Base-by-base conservation (phyloP, 1,140 invertebrate species). In the Drosophila arawakana region DNA sequence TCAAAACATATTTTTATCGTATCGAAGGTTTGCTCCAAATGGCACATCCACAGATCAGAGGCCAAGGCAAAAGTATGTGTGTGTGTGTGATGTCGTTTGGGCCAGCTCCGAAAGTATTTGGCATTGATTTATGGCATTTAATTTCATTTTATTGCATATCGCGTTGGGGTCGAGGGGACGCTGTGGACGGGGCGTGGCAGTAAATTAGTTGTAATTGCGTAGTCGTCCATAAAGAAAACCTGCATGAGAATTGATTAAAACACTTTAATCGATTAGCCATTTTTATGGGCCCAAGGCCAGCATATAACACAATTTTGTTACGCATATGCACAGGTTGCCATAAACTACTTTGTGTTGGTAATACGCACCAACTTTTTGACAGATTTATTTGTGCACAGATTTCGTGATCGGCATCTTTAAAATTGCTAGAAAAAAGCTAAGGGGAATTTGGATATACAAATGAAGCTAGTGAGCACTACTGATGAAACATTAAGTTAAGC, bases 41-140 rank as follows among this genome's bases (percentile, higher is more conserved):
- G 13, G 44, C 44, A 47, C 15, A 47, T 47, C 10, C 18, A 30
- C 44, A 34, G 62, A 30, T 11, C 39, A 60, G 80, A 78, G 80
- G 80, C 80, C 83, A 88, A 68, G 70, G 80, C 60, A 25, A 59
- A 52, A 30, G 47, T 18, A 41, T 57, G 6, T 34, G 10, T 37
- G 37, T 46, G 25, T 54, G 10, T 67, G 21, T 13, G 41, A 21
- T 39, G 35, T 21, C n/a, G 39, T 63, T 54, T 50, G 25, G 55
- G 41, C 43, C 21, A 55, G 55, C 52, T 69, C 3, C 34, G 37
- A 68, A 72, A 61, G 66, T 79, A 76, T 86, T 81, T 52, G 62
- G n/a, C 69, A 34, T 72, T 89, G 84, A 88, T 88, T 89, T 88
- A 88, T 89, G 71, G 68, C 77, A 81, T 69, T 73, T 74, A 88